Evolutionary conservation across 2,113 vertebrate genomes (phyloP), one percentile per base, ranked within the genome.

Genomic region (Mugil cephalus): DNA sequence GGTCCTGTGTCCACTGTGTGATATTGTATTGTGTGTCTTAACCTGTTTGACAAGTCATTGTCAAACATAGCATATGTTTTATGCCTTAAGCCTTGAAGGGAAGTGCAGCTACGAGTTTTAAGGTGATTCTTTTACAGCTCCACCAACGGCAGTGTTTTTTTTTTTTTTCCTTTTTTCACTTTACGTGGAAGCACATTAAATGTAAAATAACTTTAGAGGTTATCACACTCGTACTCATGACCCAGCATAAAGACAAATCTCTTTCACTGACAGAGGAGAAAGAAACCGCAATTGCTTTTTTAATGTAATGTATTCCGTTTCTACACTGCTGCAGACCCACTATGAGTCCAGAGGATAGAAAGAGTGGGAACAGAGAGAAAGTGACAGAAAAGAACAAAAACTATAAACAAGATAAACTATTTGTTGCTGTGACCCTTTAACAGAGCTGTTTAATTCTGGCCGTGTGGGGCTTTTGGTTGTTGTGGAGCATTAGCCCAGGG

Each of bases 361-460:
- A 8, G 64, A 66, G 47, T 4, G 3, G 42, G 43, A 24, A 60
- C 34, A 1, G 3, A 62, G 54, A 65, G 50, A 53, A 66, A 40
- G 51, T 35, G 36, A 61, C 58, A 67, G 13, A 47, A 62, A 87
- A 73, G 34, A 55, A 36, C 46, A 46, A 35, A 85, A 70, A 83
- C 21, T 53, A 62, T 42, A 66, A 80, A 56, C 73, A 79, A 58
- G 69, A 69, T 19, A 55, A 65, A 80, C 42, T 12, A 36, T 67
- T 55, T 85, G 59, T 69, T 59, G 52, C 38, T 70, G 39, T 85
- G 69, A 85, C 72, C 67, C 79, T 87, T 76, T 46, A 77, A 69
- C 53, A 71, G 39, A 39, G 52, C 46, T 54, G 39, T 79, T 86
- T 63, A 75, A 77, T 66, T 69, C 59, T 4, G 45, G 6, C 34